Evolutionary conservation across 2,888 invertebrate genomes (phyloP).

Genomic region (Drosophila paranaensis): DNA sequence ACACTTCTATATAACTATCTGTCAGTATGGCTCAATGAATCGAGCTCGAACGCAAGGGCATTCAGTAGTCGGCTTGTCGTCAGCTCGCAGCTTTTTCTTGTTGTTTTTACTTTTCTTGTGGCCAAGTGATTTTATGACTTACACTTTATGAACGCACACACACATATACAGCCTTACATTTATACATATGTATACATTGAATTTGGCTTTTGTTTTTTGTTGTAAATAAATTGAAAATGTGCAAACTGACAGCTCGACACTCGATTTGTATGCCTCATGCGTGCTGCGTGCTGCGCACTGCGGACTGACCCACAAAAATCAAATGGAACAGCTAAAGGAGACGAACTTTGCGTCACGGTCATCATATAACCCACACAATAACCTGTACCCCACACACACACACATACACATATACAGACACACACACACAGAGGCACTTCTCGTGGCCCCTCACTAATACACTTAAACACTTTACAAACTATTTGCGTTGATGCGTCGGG

Average conservation of each 20-base stretch:
- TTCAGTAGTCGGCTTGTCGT: neutral
- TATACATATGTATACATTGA: constrained; percentile 22
- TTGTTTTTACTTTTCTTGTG: constrained; percentile 19
- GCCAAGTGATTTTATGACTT: constrained; percentile 66
- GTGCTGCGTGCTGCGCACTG: constrained; percentile 45
- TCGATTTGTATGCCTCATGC: constrained; percentile 69
- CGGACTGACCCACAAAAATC: constrained; percentile 37
- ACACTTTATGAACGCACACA: constrained; percentile 27
- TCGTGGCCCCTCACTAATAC: constrained; percentile 45
- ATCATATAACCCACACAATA: neutral
- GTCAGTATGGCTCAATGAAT: no score
- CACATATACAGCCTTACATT: no score
- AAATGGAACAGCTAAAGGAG: constrained; percentile 3
- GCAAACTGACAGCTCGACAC: constrained; percentile 53
- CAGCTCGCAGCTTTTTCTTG: neutral
- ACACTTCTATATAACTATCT: no score
- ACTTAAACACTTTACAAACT: constrained; percentile 62
- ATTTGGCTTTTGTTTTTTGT: constrained; percentile 22
- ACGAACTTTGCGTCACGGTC: constrained; percentile 44
- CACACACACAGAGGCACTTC: neutral
- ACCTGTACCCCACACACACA: neutral
- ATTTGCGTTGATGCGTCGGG: constrained; percentile 28
- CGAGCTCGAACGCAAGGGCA: neutral
- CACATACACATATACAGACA: neutral
- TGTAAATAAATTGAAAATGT: constrained; percentile 65